phyloP scores from a whole-genome alignment of 1,140 invertebrate species.

The Lerema accius region DNA sequence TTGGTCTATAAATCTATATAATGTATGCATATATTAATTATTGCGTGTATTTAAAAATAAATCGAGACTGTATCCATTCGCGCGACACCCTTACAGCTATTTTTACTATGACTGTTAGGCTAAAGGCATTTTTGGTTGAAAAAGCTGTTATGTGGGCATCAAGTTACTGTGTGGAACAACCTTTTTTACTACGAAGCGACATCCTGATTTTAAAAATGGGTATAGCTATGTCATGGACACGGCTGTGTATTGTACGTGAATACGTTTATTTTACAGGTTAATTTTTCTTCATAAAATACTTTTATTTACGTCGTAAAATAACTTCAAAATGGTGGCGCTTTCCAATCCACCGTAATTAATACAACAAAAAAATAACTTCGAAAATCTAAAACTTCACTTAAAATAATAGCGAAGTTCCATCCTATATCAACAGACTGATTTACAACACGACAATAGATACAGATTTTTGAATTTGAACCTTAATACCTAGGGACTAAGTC shows the following conservation, averaged over 20 bases:
- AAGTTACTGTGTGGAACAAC: not conserved
- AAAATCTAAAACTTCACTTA: too few species aligned
- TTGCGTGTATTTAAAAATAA: not conserved
- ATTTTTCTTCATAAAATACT: too few species aligned
- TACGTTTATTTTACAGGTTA: too few species aligned
- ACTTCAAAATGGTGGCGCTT: too few species aligned
- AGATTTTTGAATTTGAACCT: not conserved
- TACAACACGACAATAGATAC: too few species aligned
- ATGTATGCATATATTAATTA: not conserved
- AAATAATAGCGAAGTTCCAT: not conserved
- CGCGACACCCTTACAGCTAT: not conserved
- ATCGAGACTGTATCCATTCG: not conserved
- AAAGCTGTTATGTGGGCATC: not conserved
- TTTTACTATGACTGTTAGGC: not conserved
- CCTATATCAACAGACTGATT: not conserved
- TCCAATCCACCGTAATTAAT: too few species aligned
- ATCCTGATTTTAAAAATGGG: not conserved
- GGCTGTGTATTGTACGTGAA: too few species aligned
- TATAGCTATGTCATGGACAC: too few species aligned
- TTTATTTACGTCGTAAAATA: too few species aligned
- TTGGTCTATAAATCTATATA: too few species aligned
- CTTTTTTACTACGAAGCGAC: not conserved
- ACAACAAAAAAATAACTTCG: too few species aligned
- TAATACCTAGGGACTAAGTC: not conserved
- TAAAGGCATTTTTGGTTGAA: constrained; percentile 32